Evolutionary conservation across 2,888 invertebrate species (phyloP), one percentile per base, ranked within the genome.

Genomic region (Sialis lutaria): DNA sequence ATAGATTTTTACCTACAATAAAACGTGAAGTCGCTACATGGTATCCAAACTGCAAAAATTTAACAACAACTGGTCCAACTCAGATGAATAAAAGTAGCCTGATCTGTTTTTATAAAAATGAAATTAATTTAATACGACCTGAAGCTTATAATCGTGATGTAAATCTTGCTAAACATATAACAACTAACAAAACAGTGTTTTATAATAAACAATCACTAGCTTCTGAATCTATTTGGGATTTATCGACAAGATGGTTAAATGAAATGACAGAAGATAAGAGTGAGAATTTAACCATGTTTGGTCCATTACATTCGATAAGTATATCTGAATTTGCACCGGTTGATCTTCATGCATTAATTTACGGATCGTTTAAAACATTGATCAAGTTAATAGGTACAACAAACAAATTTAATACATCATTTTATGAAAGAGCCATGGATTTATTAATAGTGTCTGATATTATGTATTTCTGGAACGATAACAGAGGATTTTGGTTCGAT

Each of bases 181-280:
- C 79, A 0, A 87, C 87, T 4, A 89, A 22, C 22, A 22, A 22
- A 22, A 22, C 22, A 22, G 22, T 2, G 22, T 22, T 22, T 22
- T 22, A 22, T 22, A 22, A 22, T 4, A 22, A 4, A 22, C 22
- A 22, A 22, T 22, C 22, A 22, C 2, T 4, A 22, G 22, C 22
- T 22, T 22, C 22, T 2, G 22, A 90, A 63, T 82, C 82, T 40
- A 90, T 90, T 1, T 88, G 86, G 87, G 91, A 91, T 58, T 90
- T 88, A 62, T 84, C 85, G 3, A 73, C 78, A 1, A 74, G 89
- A 13, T 90, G 89, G 89, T 77, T 85, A 55, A 68, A 77, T 35
- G 64, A 69, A 37, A 22, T 22, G 4, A 64, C 71, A 5, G 77
- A 75, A 10, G 69, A 73, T 33, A 75, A 76, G 52, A 65, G 66